Evolutionary conservation across 1,140 invertebrate species (phyloP), one percentile per base, ranked within the genome.

Genomic region (Aethina tumida): DNA sequence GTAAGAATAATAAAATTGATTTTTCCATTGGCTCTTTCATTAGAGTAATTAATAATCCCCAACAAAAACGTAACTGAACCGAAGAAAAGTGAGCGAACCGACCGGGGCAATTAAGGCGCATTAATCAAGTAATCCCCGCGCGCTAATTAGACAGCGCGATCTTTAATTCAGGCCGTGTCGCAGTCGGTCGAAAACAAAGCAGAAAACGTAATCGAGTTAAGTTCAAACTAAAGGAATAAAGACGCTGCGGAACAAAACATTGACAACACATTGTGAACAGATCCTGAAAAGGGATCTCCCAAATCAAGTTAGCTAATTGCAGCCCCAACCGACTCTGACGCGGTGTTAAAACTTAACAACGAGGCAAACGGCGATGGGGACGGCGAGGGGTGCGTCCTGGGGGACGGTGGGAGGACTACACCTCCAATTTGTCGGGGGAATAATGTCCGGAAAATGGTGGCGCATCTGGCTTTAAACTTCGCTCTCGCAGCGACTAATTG

Each of bases 291-390:
- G 55, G 59, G 57, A 59, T 59, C 59, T 58, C 52, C 47, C 47
- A 61, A 61, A 61, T 61, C 52, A 50, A 61, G 57, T 61, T 61
- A 61, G 59, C 56, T 61, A 61, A 61, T 61, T 61, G 59, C 59
- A 52, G 47, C 44, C 50, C 43, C 37, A 49, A 35, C 31, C 27
- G 36, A 39, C n/a, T n/a, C n/a, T n/a, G n/a, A n/a, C n/a, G n/a
- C n/a, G n/a, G 26, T 10, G 24, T 13, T 5, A 6, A 6, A 13
- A 6, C 5, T 13, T 10, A 29, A 29, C 27, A 5, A 6, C 27
- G 5, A 27, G 22, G 41, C 20, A 44, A 21, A 28, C 20, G 43
- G 12, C 13, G 17, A 13, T 20, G 35, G 20, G 43, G 29, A 26
- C 9, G 31, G 12, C 13, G 28, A 7, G 28, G 10, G 5, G 10